Conservation (phyloP, 1,140 invertebrate species). For the Bombus consobrinus region DNA sequence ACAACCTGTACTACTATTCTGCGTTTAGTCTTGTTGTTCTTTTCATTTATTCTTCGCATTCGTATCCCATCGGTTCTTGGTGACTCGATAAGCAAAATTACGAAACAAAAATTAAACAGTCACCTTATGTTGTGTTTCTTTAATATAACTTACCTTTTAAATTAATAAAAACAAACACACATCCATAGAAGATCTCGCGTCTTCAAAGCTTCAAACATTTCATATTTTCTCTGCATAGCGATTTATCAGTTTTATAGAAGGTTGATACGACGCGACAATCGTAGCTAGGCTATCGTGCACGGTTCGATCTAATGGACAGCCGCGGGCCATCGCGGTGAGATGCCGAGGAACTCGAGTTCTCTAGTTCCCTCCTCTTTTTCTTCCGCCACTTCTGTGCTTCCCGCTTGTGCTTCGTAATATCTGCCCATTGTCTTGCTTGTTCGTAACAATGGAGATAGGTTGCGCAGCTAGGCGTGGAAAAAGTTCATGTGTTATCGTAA, state of each 20-base stretch:
- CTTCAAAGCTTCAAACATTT: not conserved
- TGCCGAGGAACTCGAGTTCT: slow-evolving; percentile 25
- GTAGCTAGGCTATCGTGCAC: not conserved
- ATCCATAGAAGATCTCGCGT: too few relatives aligned
- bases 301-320: slow-evolving; percentile 58
- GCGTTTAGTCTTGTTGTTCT: not conserved
- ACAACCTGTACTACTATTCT: not conserved
- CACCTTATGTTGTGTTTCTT: too few relatives aligned
- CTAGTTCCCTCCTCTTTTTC: not conserved
- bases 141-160: too few relatives aligned
- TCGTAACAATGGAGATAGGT: slow-evolving; percentile 55
- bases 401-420: slow-evolving; percentile 47
- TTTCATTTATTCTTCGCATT: not conserved
- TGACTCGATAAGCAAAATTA: too few relatives aligned
- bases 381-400: slow-evolving; percentile 38
- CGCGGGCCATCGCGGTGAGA: slow-evolving; percentile 22
- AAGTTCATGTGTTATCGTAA: slow-evolving; percentile 36
- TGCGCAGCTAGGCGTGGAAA: slow-evolving; percentile 24
- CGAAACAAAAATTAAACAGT: too few relatives aligned
- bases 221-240: not conserved
- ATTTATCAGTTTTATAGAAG: not conserved
- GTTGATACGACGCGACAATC: slow-evolving; percentile 12
- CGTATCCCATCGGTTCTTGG: not conserved
- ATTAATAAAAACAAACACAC: too few relatives aligned
- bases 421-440: slow-evolving; percentile 57